These are phyloP conservation scores for Drosophila maculinotata DNA, from an alignment of 2,888 invertebrate genomes.

Conservation along the genomic window DNA sequence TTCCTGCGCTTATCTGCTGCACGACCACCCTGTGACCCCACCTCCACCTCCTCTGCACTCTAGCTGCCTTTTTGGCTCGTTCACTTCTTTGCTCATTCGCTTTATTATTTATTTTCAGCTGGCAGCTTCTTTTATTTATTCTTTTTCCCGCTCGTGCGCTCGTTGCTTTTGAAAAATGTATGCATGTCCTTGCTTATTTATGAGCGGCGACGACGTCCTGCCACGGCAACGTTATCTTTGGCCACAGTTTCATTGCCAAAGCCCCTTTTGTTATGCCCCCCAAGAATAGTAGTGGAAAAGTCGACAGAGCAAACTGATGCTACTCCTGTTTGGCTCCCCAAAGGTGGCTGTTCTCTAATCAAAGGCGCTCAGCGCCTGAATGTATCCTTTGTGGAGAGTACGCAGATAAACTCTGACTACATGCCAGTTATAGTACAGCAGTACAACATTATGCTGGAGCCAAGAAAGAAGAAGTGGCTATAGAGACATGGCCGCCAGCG, in stretches of 20 bases:
- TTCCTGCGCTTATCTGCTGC: slow-evolving; percentile 79
- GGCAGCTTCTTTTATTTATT: slow-evolving; percentile 62
- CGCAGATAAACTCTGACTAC: slow-evolving; percentile 69
- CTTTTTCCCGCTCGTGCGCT: slow-evolving; percentile 35
- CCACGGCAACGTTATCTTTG: slow-evolving; percentile 70
- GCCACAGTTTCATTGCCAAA: slow-evolving; percentile 81
- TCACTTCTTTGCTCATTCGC: slow-evolving; percentile 29
- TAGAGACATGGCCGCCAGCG: slow-evolving; percentile 74
- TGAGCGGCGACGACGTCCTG: slow-evolving; percentile 61
- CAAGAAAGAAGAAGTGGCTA: slow-evolving; percentile 72
- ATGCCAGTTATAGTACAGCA: slow-evolving; percentile 12
- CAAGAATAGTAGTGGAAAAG: slow-evolving; percentile 65
- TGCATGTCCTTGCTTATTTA: slow-evolving; percentile 82
- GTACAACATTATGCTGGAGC: slow-evolving; percentile 44
- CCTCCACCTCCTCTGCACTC: background rate
- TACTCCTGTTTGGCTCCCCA: slow-evolving; percentile 41
- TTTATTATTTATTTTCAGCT: slow-evolving; percentile 71
- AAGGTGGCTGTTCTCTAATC: slow-evolving; percentile 79
- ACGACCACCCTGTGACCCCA: slow-evolving; percentile 1
- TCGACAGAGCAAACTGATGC: slow-evolving; percentile 21
- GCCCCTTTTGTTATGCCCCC: slow-evolving; percentile 45
- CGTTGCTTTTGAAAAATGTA: slow-evolving; percentile 77
- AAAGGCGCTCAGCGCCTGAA: slow-evolving; percentile 77
- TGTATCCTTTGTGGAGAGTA: slow-evolving; percentile 77
- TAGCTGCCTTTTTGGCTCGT: slow-evolving; percentile 17